A percentile compares a stretch with the other conserved stretches of the same genome.
phyloP scores from a whole-genome alignment of 2,113 vertebrate genomes.

The Chamaetylas fuelleborni region DNA sequence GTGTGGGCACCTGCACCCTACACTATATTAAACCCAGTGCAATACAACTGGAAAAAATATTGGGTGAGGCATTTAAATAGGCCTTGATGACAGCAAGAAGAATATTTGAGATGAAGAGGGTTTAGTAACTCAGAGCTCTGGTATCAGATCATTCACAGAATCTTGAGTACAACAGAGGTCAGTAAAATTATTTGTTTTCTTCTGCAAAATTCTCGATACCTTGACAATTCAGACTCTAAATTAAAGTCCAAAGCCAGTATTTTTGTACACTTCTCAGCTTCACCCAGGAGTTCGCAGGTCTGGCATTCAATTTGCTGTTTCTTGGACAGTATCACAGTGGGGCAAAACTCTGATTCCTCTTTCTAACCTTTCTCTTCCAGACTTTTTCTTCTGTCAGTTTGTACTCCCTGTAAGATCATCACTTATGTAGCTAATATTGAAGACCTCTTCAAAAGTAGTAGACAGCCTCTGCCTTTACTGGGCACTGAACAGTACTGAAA shows the following conservation, averaged over 20 bases:
- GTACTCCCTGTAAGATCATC: background rate
- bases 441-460: background rate
- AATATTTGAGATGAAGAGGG: background rate
- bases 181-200: background rate
- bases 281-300: background rate
- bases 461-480: background rate
- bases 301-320: background rate
- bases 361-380: background rate
- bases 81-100: background rate
- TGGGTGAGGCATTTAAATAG: background rate
- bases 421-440: background rate
- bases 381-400: background rate
- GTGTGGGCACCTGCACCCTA: fast-evolving
- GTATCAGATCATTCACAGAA: background rate
- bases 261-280: background rate
- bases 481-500: background rate
- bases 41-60: background rate
- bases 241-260: background rate
- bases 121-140: background rate
- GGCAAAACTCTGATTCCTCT: background rate
- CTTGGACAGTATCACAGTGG: background rate
- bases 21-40: background rate
- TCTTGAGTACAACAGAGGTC: background rate
- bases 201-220: background rate
- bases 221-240: background rate